These are phyloP conservation scores for Choreutis nemorana DNA, from an alignment of 2,888 invertebrate species.

Conservation along the genomic window DNA sequence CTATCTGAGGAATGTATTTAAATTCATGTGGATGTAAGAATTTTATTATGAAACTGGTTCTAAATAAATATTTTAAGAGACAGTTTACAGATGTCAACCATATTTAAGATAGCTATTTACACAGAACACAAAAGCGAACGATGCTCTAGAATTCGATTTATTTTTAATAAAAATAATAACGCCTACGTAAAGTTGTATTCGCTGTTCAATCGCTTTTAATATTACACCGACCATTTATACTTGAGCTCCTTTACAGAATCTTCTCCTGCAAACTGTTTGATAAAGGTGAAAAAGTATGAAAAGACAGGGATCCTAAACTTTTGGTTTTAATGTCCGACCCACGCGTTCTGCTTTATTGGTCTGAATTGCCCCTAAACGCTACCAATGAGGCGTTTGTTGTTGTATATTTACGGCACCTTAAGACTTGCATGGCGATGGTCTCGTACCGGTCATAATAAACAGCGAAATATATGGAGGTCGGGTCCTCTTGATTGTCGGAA, in stretches of 20 bases:
- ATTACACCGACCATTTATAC: slow-evolving; percentile 19
- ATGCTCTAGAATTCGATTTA: slow-evolving; percentile 12
- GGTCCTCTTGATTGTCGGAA: slow-evolving; percentile 17
- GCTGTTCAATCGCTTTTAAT: slow-evolving; percentile 35
- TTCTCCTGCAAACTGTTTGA: slow-evolving; percentile 6
- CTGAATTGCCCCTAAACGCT: slow-evolving; percentile 62
- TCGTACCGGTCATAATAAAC: slow-evolving; percentile 39
- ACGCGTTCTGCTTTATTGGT: slow-evolving; percentile 58
- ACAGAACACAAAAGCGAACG: slow-evolving; percentile 10
- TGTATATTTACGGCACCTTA: slow-evolving; percentile 51
- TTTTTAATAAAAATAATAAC: slow-evolving; percentile 14
- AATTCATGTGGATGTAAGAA: no score
- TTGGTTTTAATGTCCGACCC: slow-evolving; percentile 40
- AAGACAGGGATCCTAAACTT: slow-evolving; percentile 23
- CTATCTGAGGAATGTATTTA: no score
- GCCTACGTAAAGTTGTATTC: slow-evolving; percentile 20
- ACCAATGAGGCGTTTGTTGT: slow-evolving; percentile 58
- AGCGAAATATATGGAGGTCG: slow-evolving; percentile 35
- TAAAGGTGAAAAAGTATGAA: slow-evolving; percentile 14
- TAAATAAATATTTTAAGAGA: no score
- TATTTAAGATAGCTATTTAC: slow-evolving; percentile 13
- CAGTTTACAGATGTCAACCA: no score
- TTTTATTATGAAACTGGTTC: no score
- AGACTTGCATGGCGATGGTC: slow-evolving; percentile 31
- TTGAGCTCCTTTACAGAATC: slow-evolving; percentile 17